Conservation (phyloP, 2,113 vertebrate species). For the Apeltes quadracus region DNA sequence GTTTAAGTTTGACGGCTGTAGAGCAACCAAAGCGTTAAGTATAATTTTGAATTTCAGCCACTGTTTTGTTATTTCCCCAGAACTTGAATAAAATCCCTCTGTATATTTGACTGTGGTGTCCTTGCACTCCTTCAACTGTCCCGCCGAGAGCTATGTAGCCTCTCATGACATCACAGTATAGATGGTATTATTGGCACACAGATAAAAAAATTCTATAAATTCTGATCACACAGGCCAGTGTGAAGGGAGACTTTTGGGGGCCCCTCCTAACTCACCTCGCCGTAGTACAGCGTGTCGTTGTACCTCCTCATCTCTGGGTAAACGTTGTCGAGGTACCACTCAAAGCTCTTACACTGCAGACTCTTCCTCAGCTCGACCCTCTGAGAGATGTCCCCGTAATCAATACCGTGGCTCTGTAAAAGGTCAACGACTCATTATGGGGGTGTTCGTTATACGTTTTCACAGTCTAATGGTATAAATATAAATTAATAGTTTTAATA, state of each 20-base stretch:
- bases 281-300: conserved; percentile 93
- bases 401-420: conserved; percentile 94
- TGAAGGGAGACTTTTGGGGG: background rate
- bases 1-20: too few relatives aligned
- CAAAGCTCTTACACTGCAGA: conserved; percentile 94
- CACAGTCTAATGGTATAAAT: background rate
- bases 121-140: too few relatives aligned
- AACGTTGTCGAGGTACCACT: conserved; percentile 98
- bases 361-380: conserved; percentile 88
- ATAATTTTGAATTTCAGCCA: too few relatives aligned
- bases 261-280: conserved; percentile 85
- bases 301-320: conserved; percentile 98
- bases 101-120: too few relatives aligned
- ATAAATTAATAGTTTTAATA: background rate
- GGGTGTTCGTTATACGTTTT: background rate
- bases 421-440: background rate
- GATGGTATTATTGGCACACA: too few relatives aligned
- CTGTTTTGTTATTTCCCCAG: too few relatives aligned
- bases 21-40: too few relatives aligned
- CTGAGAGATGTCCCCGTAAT: conserved; percentile 93
- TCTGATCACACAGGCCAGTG: background rate
- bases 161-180: too few relatives aligned
- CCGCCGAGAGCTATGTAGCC: too few relatives aligned
- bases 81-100: too few relatives aligned
- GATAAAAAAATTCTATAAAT: background rate